phyloP scores from a whole-genome alignment of 2,797 vertebrate genomes.

The Perodicticus potto region DNA sequence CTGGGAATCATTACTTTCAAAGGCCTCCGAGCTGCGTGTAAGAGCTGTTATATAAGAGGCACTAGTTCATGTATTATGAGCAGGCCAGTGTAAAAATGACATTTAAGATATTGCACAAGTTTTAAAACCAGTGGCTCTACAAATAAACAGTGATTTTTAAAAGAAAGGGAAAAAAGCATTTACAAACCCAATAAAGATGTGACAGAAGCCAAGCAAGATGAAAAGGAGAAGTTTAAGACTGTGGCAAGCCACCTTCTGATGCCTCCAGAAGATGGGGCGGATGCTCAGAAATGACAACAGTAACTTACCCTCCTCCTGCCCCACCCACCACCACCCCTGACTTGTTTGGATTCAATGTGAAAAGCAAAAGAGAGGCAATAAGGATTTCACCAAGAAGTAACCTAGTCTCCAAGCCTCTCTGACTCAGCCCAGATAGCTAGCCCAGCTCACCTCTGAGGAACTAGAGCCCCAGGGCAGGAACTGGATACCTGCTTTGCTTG shows the following conservation, averaged over 20 bases:
- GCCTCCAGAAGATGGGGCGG: background rate
- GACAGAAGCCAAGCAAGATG: slow-evolving; percentile 60
- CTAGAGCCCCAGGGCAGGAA: background rate
- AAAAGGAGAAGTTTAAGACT: slow-evolving; percentile 57
- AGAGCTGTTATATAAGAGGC: slow-evolving; percentile 60
- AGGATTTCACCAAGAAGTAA: background rate
- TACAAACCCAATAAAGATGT: slow-evolving; percentile 74
- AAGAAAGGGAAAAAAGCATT: slow-evolving; percentile 52
- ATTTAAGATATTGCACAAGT: slow-evolving; percentile 76
- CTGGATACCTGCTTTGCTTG: background rate
- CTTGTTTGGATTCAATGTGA: background rate
- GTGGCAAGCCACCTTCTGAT: slow-evolving; percentile 48
- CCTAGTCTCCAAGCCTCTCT: background rate
- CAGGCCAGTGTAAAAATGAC: slow-evolving; percentile 66
- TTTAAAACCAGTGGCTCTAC: slow-evolving; percentile 68
- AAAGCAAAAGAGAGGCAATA: background rate
- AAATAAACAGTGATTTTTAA: slow-evolving; percentile 78
- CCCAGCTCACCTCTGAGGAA: background rate
- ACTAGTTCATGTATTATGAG: slow-evolving; percentile 64
- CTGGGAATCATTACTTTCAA: slow-evolving; percentile 66
- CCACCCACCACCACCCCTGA: background rate
- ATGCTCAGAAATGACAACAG: slow-evolving; percentile 16
- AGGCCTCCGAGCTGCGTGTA: slow-evolving; percentile 33
- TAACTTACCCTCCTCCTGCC: background rate
- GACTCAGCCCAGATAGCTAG: background rate